Percentiles rank a stretch among this genome's conserved stretches.
Conservation (phyloP, 1,140 invertebrate genomes). For the Drosophila elegans region DNA sequence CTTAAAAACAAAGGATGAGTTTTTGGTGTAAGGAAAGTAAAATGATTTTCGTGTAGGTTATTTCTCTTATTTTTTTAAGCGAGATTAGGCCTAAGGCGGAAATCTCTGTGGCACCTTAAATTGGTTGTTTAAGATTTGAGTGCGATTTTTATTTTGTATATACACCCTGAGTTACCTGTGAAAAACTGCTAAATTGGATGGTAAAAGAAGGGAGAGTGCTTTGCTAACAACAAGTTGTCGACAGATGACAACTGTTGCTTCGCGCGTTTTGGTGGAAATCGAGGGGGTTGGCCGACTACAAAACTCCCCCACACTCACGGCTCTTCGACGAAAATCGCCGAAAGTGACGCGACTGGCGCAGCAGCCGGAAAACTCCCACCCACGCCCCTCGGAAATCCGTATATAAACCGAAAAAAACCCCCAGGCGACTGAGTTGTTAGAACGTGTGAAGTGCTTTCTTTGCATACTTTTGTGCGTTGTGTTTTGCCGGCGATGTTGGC, state of each 20-base stretch:
- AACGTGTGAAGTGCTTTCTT: slow-evolving; percentile 78
- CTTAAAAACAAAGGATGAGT: slow-evolving; percentile 19
- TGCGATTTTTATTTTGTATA: neutral
- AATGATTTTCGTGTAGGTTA: slow-evolving; percentile 49
- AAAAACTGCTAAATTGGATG: neutral
- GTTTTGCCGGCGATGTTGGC: slow-evolving; percentile 36
- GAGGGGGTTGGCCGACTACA: neutral
- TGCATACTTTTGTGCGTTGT: slow-evolving; percentile 79
- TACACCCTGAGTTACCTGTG: neutral
- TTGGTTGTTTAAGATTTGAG: slow-evolving; percentile 1
- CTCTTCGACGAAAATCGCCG: slow-evolving; percentile 74
- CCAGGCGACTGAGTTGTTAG: slow-evolving; percentile 63
- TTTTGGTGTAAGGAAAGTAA: slow-evolving; percentile 28
- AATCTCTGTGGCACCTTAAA: slow-evolving; percentile 1
- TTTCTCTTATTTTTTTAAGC: slow-evolving; percentile 27
- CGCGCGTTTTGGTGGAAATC: slow-evolving; percentile 15
- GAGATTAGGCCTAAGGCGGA: slow-evolving; percentile 9
- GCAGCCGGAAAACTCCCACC: slow-evolving; percentile 23
- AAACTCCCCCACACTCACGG: slow-evolving; percentile 12
- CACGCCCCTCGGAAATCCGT: neutral
- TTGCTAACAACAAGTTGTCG: slow-evolving; percentile 69
- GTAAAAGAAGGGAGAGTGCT: neutral
- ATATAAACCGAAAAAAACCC: slow-evolving; percentile 19
- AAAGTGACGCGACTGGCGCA: slow-evolving; percentile 62
- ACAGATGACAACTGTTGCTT: slow-evolving; percentile 72